Conservation (phyloP, 53 echinoderm and acorn worm genomes). For the Echinometra lucunter region DNA sequence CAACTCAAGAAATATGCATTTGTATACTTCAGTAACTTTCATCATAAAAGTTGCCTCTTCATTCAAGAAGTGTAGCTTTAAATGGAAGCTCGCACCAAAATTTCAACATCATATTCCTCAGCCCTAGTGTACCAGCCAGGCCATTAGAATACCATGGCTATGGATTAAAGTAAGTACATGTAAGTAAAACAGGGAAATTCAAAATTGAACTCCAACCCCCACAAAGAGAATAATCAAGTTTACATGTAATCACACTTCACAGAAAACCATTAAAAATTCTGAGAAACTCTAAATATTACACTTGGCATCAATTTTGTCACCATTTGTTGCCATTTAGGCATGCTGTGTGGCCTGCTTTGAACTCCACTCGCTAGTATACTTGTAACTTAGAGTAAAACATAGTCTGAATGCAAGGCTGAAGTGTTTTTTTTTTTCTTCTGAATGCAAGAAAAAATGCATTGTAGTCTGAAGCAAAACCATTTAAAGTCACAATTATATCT, state of each 20-base stretch:
- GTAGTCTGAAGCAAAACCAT: not conserved
- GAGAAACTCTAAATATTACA: slow-evolving; percentile 14
- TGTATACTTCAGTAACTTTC: no score
- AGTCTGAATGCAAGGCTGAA: not conserved
- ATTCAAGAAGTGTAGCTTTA: not conserved
- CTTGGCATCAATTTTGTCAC: slow-evolving; percentile 47
- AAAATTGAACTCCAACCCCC: not conserved
- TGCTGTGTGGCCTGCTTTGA: slow-evolving; percentile 35
- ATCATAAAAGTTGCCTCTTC: not conserved
- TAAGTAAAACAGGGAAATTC: not conserved
- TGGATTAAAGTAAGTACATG: not conserved
- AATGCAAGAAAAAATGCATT: not conserved
- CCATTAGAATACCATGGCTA: not conserved
- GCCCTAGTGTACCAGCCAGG: not conserved
- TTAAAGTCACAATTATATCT: not conserved
- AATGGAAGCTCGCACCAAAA: not conserved
- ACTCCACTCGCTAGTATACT: not conserved
- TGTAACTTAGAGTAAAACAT: not conserved
- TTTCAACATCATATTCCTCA: not conserved
- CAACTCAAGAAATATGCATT: no score
- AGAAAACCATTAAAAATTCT: not conserved
- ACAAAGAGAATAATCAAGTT: not conserved
- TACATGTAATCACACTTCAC: not conserved
- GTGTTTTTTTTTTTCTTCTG: not conserved
- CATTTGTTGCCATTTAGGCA: slow-evolving; percentile 28